phyloP scores from a whole-genome alignment of 2,797 vertebrate species.

The Clarias platycephalus region DNA sequence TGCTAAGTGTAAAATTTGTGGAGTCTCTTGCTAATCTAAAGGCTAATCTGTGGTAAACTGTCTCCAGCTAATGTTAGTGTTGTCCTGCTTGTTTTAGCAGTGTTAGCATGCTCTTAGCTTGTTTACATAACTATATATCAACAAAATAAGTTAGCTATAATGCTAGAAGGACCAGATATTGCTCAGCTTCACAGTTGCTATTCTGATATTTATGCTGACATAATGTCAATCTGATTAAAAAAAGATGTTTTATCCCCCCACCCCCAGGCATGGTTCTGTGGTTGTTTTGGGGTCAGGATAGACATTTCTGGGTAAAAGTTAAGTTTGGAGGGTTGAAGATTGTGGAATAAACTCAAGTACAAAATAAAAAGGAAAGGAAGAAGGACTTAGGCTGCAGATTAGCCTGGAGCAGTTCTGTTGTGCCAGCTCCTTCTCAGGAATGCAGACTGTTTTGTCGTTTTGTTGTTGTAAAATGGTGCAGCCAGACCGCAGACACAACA shows the following conservation, averaged over 20 bases:
- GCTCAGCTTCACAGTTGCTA: neutral
- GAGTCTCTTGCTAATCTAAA: neutral
- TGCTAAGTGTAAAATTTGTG: neutral
- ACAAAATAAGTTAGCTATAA: neutral
- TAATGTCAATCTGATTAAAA: neutral
- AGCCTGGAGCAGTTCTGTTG: constrained; percentile 16
- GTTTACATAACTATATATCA: neutral
- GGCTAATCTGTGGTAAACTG: neutral
- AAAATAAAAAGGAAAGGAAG: neutral
- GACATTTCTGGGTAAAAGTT: neutral
- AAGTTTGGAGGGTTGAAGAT: neutral
- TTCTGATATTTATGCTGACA: neutral
- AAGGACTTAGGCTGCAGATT: constrained; percentile 7
- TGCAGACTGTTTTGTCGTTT: constrained; percentile 44
- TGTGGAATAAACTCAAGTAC: neutral
- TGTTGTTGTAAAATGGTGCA: constrained; percentile 36
- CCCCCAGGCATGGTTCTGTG: neutral
- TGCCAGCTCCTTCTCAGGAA: constrained; percentile 44
- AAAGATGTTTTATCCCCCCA: neutral
- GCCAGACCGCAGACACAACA: constrained; percentile 55
- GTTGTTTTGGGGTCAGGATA: constrained; percentile 1
- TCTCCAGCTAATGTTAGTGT: neutral
- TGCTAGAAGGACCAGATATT: neutral
- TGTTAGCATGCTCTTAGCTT: neutral
- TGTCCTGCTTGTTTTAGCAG: neutral